These are phyloP conservation scores for Chrysaora quinquecirrha DNA, from an alignment of 30 jellyfish, hydroid and myxozoan genomes.

Conservation along the genomic window DNA sequence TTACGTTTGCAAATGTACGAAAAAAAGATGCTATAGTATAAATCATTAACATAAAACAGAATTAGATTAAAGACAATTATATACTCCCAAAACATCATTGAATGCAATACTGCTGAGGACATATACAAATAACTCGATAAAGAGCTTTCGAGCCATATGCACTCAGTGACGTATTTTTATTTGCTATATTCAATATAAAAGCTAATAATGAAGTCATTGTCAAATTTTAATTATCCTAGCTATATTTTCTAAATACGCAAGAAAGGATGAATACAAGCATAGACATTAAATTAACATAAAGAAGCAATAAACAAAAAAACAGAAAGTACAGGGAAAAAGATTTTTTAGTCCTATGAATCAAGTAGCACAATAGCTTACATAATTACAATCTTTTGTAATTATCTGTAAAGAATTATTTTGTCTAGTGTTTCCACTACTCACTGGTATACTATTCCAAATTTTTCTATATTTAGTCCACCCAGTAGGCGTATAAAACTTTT, in stretches of 20 bases:
- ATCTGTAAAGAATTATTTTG: not conserved
- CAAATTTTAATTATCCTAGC: no score
- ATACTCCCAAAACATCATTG: conserved; percentile 25
- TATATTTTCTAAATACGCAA: not conserved
- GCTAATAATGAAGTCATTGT: no score
- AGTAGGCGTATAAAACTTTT: conserved; percentile 8
- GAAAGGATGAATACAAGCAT: not conserved
- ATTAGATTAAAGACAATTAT: no score
- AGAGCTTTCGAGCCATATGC: conserved; percentile 50
- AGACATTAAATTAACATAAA: not conserved
- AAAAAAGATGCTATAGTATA: no score
- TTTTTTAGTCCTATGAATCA: not conserved
- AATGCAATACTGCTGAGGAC: conserved; percentile 31
- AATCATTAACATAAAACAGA: no score
- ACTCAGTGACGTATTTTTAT: conserved; percentile 19
- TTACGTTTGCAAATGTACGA: no score
- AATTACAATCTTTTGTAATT: not conserved
- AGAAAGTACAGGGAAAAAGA: conserved; percentile 1
- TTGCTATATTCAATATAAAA: no score
- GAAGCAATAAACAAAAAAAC: not conserved
- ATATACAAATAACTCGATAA: conserved; percentile 25
- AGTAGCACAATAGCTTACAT: not conserved
- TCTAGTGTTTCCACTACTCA: not conserved
- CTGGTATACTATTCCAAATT: conserved; percentile 9
- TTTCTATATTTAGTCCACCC: conserved; percentile 1